A percentile compares a stretch with the other conserved stretches of the same genome.
Conservation (phyloP, 2,888 invertebrate species). For the Tenthredo notha region DNA sequence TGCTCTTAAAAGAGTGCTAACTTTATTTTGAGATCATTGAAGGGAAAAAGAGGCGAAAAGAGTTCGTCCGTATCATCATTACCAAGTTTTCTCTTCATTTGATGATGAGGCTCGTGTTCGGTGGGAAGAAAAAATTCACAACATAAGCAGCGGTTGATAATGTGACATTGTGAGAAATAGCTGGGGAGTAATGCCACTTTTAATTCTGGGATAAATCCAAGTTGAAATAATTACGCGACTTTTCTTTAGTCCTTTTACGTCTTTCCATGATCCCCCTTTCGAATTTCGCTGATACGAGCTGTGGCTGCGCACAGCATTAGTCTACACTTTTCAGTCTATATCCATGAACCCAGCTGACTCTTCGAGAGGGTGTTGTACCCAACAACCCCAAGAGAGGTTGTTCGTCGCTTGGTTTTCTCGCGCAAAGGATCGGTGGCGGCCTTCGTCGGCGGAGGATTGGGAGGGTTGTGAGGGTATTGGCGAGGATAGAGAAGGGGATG, state of each 20-base stretch:
- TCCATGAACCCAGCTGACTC: constrained; percentile 18
- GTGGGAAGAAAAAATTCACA: too few species aligned
- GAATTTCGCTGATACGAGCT: neutral
- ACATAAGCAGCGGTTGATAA: neutral
- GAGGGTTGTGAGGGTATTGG: constrained; percentile 35
- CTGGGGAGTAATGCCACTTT: neutral
- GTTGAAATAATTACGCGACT: neutral
- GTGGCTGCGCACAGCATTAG: neutral
- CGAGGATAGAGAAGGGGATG: constrained; percentile 37
- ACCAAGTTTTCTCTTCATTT: too few species aligned
- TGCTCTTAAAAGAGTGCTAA: neutral
- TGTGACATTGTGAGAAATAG: neutral
- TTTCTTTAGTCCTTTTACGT: neutral
- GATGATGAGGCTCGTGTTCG: too few species aligned
- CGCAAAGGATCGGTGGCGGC: constrained; percentile 53
- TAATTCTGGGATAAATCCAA: neutral
- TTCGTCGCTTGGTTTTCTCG: constrained; percentile 49
- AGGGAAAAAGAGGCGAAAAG: neutral
- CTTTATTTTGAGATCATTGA: neutral
- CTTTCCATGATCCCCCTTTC: neutral
- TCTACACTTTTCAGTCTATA: neutral
- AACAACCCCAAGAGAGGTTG: constrained; percentile 19
- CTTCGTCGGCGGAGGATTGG: constrained; percentile 36
- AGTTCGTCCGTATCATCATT: neutral
- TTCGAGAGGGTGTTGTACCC: constrained; percentile 43